Percentiles rank a stretch among this genome's conserved stretches.
These are phyloP conservation scores for Sylvia borin DNA, from an alignment of 2,797 vertebrate species.

Conservation along the genomic window DNA sequence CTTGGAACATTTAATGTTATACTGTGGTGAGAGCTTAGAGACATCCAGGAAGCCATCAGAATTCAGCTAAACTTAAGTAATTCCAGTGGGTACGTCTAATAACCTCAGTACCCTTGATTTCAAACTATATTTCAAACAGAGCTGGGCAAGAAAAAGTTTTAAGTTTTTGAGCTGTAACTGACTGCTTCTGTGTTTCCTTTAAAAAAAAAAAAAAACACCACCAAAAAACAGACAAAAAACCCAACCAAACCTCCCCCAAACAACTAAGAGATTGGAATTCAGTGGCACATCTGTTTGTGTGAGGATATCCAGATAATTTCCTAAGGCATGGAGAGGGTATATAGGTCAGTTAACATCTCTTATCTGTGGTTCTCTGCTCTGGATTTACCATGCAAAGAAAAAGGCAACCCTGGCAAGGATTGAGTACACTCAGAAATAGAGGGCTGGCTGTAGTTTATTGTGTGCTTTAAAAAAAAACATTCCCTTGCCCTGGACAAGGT, in stretches of 20 bases:
- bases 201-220: background rate
- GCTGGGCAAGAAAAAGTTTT: background rate
- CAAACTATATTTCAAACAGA: background rate
- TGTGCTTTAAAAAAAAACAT: background rate
- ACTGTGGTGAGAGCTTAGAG: background rate
- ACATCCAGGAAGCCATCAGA: background rate
- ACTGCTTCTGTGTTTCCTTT: background rate
- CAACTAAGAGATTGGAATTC: background rate
- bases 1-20: background rate
- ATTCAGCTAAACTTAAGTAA: background rate
- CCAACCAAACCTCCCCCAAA: background rate
- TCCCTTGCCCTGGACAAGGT: background rate
- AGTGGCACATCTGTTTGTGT: background rate
- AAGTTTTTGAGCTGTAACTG: background rate
- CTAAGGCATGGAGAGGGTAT: background rate
- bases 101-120: background rate
- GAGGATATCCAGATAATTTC: background rate
- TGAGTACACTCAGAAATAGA: background rate
- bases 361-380: background rate
- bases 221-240: background rate
- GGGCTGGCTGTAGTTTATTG: background rate
- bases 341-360: background rate
- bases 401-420: background rate
- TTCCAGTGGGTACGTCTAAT: background rate
- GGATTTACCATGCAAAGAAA: background rate